These are phyloP conservation scores for Sepiola atlantica DNA, from an alignment of 2,888 invertebrate species.

Conservation along the genomic window DNA sequence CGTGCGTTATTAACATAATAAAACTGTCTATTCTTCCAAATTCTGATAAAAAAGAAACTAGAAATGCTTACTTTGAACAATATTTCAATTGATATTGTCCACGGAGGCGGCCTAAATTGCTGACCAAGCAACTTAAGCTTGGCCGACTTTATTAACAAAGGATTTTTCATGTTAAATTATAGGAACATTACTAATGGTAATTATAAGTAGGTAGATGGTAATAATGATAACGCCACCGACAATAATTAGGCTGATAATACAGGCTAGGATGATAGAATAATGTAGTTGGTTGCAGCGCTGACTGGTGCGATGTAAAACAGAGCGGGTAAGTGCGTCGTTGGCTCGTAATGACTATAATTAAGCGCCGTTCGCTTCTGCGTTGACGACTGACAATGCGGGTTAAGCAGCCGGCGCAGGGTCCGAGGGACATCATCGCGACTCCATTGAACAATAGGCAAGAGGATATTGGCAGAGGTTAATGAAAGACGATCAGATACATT, in stretches of 20 bases:
- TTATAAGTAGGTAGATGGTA: neutral
- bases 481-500: neutral
- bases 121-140: too few relatives aligned
- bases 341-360: neutral
- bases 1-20: too few relatives aligned
- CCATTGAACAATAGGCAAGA: neutral
- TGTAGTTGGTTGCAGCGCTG: neutral
- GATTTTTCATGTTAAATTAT: neutral
- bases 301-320: neutral
- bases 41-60: too few relatives aligned
- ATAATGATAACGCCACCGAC: neutral
- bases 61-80: too few relatives aligned
- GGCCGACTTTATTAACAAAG: neutral
- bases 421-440: neutral
- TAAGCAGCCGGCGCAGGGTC: neutral
- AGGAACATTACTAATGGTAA: neutral
- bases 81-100: too few relatives aligned
- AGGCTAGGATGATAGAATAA: neutral
- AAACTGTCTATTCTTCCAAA: too few relatives aligned
- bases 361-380: neutral
- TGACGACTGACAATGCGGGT: neutral
- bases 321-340: neutral
- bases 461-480: slow-evolving; percentile 21
- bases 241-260: neutral
- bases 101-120: too few relatives aligned